Evolutionary conservation across 2,888 invertebrate genomes (phyloP).

Genomic region (Apantesis nais): DNA sequence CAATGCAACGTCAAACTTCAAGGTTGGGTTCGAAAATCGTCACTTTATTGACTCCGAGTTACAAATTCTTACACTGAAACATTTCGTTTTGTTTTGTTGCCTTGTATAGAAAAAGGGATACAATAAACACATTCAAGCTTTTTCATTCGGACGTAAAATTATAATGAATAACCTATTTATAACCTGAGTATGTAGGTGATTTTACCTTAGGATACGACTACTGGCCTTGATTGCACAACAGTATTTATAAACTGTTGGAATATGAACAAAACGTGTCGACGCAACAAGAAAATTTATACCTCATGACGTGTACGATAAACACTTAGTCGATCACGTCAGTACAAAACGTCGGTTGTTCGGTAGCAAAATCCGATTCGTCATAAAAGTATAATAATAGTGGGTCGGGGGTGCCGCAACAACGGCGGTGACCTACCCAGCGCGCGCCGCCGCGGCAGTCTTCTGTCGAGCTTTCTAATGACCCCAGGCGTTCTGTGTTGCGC

Average conservation of each 20-base stretch:
- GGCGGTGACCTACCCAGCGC: conserved; percentile 79
- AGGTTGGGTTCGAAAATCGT: conserved; percentile 47
- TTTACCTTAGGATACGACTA: conserved; percentile 8
- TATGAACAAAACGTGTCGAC: conserved; percentile 26
- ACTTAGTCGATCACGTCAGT: conserved; percentile 61
- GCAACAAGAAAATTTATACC: conserved; percentile 32
- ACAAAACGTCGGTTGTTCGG: conserved; percentile 71
- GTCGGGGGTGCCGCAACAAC: conserved; percentile 83
- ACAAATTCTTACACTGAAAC: conserved; percentile 29
- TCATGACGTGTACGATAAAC: conserved; percentile 54
- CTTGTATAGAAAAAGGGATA: conserved; percentile 2
- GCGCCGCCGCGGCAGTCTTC: conserved; percentile 85
- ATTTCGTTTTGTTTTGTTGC: conserved; percentile 15
- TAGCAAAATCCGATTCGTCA: conserved; percentile 84
- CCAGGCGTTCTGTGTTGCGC: conserved; percentile 80
- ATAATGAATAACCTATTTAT: conserved; percentile 15
- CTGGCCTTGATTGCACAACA: background rate
- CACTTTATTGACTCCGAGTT: conserved; percentile 44
- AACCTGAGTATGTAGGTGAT: conserved; percentile 13
- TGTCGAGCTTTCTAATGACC: conserved; percentile 84
- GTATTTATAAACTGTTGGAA: conserved; percentile 17
- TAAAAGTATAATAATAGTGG: conserved; percentile 86
- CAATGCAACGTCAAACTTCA: conserved; percentile 57
- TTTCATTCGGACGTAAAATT: conserved; percentile 10
- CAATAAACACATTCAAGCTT: conserved; percentile 5